Percentiles rank a stretch among this genome's conserved stretches.
Conservation (phyloP, 2,888 invertebrate species). For the Icerya purchasi region DNA sequence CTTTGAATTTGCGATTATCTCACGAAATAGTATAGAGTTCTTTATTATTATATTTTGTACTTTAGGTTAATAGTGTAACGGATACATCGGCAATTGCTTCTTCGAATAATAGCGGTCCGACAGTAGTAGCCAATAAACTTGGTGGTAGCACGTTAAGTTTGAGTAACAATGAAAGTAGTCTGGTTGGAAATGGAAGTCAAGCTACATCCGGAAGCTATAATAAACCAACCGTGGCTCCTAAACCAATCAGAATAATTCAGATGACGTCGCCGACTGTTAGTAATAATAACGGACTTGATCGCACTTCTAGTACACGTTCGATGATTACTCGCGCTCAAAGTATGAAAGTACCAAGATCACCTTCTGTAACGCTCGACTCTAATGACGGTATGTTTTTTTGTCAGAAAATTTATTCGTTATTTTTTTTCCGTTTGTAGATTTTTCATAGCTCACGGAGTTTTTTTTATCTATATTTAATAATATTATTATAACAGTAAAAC, state of each 20-base stretch:
- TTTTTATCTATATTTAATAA: background rate
- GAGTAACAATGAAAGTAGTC: slow-evolving; percentile 6
- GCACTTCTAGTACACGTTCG: slow-evolving; percentile 14
- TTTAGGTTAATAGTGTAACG: too few relatives aligned
- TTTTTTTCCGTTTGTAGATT: background rate
- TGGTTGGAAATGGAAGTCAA: slow-evolving; percentile 19
- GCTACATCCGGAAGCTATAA: slow-evolving; percentile 33
- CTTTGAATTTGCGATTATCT: too few relatives aligned
- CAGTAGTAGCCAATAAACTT: too few relatives aligned
- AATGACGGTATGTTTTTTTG: slow-evolving; percentile 7
- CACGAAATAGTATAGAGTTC: too few relatives aligned
- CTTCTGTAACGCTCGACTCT: slow-evolving; percentile 29
- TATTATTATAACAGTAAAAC: too few relatives aligned
- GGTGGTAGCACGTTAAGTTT: slow-evolving; percentile 7
- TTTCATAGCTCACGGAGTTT: background rate
- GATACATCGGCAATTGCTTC: too few relatives aligned
- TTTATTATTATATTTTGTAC: too few relatives aligned
- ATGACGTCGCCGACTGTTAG: slow-evolving; percentile 1
- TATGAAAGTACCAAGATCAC: slow-evolving; percentile 57
- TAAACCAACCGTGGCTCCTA: slow-evolving; percentile 65
- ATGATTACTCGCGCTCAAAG: slow-evolving; percentile 53
- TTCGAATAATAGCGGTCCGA: too few relatives aligned
- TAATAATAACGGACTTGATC: slow-evolving; percentile 18
- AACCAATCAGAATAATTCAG: slow-evolving; percentile 30
- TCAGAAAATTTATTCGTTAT: background rate